Conservation (phyloP, 1,140 invertebrate genomes). For the Psix sp. region DNA sequence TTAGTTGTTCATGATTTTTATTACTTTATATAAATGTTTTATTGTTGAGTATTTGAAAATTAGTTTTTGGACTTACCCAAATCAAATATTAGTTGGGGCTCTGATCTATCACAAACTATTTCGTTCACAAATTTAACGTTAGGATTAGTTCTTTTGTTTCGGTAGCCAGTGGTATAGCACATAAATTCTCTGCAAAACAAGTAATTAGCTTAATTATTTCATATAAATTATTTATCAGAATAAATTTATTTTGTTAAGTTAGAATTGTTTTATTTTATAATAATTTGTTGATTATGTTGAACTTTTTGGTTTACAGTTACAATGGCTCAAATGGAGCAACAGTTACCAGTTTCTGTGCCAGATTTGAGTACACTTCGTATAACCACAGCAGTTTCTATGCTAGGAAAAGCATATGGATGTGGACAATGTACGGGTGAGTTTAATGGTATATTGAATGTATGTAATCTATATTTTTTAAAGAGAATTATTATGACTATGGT, state of each 20-base stretch:
- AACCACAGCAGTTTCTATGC: conserved; percentile 79
- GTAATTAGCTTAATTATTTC: background rate
- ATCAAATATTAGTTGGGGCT: conserved; percentile 81
- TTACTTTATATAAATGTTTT: too few relatives aligned
- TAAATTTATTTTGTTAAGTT: conserved; percentile 2
- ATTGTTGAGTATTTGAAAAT: background rate
- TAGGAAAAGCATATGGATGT: conserved; percentile 80
- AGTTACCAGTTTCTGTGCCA: conserved; percentile 76
- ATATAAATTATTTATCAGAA: background rate
- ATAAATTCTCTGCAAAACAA: conserved; percentile 81
- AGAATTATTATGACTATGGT: too few relatives aligned
- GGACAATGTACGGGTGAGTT: conserved; percentile 77
- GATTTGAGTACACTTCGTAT: conserved; percentile 78
- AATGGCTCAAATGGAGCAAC: conserved; percentile 76
- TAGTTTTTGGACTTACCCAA: conserved; percentile 76
- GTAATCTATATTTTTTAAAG: too few relatives aligned
- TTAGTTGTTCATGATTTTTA: too few relatives aligned
- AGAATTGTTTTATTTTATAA: conserved; percentile 4
- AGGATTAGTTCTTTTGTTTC: conserved; percentile 83
- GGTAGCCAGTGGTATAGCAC: conserved; percentile 81
- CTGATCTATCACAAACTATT: conserved; percentile 86
- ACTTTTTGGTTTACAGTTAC: conserved; percentile 56
- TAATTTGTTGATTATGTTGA: background rate
- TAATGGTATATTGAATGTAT: too few relatives aligned
- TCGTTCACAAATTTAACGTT: conserved; percentile 86